Evolutionary conservation across 2,113 vertebrate genomes (phyloP).

Genomic region (Connochaetes taurinus): DNA sequence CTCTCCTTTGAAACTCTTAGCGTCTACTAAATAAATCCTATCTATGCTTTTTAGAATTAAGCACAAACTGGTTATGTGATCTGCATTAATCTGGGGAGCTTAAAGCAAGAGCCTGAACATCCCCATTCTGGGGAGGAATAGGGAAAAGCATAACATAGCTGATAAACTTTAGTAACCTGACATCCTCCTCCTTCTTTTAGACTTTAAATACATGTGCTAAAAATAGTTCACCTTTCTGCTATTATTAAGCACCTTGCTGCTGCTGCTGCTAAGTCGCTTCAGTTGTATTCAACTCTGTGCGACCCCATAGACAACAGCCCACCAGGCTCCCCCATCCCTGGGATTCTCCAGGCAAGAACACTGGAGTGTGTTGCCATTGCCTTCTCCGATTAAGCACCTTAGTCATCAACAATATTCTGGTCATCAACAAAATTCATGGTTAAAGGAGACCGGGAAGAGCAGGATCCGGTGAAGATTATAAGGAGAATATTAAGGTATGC

Average conservation of each 20-base stretch:
- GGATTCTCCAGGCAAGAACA: no score
- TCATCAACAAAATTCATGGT: background rate
- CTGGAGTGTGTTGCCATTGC: no score
- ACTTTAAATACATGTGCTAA: background rate
- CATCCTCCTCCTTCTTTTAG: background rate
- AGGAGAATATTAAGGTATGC: background rate
- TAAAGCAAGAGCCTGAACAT: background rate
- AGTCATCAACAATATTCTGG: background rate
- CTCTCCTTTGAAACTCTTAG: background rate
- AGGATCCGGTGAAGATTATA: background rate
- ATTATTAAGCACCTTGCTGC: background rate
- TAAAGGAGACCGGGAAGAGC: background rate
- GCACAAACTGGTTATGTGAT: background rate
- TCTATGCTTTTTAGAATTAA: background rate
- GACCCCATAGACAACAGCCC: no score
- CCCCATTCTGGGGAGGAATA: no score
- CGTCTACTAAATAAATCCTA: background rate
- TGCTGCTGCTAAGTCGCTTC: no score
- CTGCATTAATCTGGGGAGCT: background rate
- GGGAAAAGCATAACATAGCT: background rate
- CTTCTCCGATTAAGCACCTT: background rate
- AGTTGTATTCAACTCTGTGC: fast-evolving
- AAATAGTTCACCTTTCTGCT: background rate
- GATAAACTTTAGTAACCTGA: background rate
- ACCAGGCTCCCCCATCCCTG: no score